A percentile compares a stretch with the other conserved stretches of the same genome.
phyloP scores from a whole-genome alignment of 2,888 invertebrate species.

The Dyspetes luteomarginatus region DNA sequence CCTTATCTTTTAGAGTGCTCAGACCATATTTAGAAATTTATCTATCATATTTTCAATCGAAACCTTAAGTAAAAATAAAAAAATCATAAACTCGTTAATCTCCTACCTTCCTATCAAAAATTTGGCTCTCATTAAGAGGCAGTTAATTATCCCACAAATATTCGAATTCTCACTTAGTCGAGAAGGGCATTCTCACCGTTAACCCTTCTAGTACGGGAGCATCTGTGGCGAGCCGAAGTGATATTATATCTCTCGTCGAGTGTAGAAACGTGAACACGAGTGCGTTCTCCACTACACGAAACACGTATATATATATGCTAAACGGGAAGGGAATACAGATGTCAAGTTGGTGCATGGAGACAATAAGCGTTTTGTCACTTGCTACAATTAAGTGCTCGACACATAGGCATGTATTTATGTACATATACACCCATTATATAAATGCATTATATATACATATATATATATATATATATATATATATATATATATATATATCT shows the following conservation, averaged over 20 bases:
- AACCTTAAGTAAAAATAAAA: too few species aligned
- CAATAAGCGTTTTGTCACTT: background rate
- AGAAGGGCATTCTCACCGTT: too few species aligned
- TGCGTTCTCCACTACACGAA: background rate
- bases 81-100: too few species aligned
- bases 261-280: background rate
- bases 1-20: too few species aligned
- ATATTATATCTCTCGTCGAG: background rate
- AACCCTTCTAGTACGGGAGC: too few species aligned
- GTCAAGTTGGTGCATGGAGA: conserved; percentile 16
- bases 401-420: background rate
- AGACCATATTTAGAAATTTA: too few species aligned
- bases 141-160: too few species aligned
- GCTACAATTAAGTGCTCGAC: conserved; percentile 10
- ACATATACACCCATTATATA: background rate
- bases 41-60: too few species aligned
- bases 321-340: conserved; percentile 14
- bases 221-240: background rate
- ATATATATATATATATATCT: background rate
- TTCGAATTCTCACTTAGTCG: too few species aligned
- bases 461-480: background rate
- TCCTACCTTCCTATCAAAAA: too few species aligned
- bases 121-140: too few species aligned
- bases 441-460: background rate
- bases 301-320: too few species aligned